Percentiles rank a stretch among this genome's conserved stretches.
These are phyloP conservation scores for Pseudobourletiella spinata DNA, from an alignment of 1,140 invertebrate species.

Conservation along the genomic window DNA sequence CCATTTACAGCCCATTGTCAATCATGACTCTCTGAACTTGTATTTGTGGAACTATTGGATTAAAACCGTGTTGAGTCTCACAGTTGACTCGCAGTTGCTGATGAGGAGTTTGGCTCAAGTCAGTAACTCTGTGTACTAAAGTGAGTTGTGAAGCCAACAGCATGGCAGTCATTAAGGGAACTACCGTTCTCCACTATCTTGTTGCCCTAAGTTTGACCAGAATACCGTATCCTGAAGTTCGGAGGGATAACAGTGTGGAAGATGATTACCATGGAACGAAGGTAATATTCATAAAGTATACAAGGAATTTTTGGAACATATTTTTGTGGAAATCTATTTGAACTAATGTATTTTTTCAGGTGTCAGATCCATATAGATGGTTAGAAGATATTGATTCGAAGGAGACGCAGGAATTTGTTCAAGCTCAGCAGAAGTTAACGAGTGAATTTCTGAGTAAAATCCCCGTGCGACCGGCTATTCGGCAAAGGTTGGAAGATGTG, in stretches of 20 bases:
- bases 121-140: no score
- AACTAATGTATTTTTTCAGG: constrained; percentile 46
- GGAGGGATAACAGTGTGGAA: constrained; percentile 63
- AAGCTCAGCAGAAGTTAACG: constrained; percentile 82
- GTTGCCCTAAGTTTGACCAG: constrained; percentile 2
- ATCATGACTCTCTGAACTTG: no score
- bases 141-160: no score
- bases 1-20: no score
- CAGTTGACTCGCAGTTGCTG: no score
- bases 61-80: no score
- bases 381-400: constrained; percentile 87
- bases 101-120: no score
- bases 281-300: constrained; percentile 46
- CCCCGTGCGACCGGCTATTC: constrained; percentile 59
- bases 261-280: constrained; percentile 75
- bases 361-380: constrained; percentile 90
- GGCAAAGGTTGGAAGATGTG: constrained; percentile 68
- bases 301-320: no score
- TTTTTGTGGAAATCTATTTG: no score
- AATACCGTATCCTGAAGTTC: constrained; percentile 60
- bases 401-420: constrained; percentile 86
- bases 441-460: constrained; percentile 47
- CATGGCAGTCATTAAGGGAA: no score
- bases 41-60: no score
- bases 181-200: neutral